Conservation (phyloP, 2,888 invertebrate genomes). For the Drosophila engyochracea region DNA sequence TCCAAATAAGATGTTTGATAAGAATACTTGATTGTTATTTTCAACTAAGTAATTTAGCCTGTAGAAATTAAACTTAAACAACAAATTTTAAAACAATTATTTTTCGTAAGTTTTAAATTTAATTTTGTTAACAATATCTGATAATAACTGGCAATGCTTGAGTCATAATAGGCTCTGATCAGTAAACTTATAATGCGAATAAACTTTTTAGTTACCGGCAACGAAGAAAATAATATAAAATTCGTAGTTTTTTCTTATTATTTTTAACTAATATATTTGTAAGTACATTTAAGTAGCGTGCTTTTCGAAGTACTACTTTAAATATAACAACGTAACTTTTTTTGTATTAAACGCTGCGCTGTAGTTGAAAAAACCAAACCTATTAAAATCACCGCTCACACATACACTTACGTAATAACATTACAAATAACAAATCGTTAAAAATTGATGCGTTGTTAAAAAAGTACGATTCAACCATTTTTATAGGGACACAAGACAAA, state of each 20-base stretch:
- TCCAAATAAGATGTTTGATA: constrained; percentile 46
- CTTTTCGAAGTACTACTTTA: constrained; percentile 10
- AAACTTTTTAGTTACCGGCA: neutral
- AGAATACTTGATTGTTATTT: constrained; percentile 15
- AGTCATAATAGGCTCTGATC: neutral
- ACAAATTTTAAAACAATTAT: neutral
- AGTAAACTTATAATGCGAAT: neutral
- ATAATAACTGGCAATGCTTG: neutral
- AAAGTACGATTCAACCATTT: constrained; percentile 4
- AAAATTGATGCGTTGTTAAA: constrained; percentile 9
- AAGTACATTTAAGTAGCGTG: constrained; percentile 15
- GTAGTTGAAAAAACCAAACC: constrained; percentile 39
- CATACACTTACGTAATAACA: constrained; percentile 27
- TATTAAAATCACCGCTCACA: constrained; percentile 26
- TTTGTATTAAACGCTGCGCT: constrained; percentile 53
- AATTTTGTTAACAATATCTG: neutral
- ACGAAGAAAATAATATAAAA: neutral
- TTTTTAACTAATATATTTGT: constrained; percentile 14
- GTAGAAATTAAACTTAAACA: constrained; percentile 5
- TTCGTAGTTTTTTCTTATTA: neutral
- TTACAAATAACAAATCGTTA: constrained; percentile 9
- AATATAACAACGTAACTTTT: constrained; percentile 10
- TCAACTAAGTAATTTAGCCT: constrained; percentile 5
- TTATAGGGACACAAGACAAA: constrained; percentile 17
- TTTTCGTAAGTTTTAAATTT: constrained; percentile 1